These are phyloP conservation scores for Eilema griseolum DNA, from an alignment of 2,888 invertebrate species.

Conservation along the genomic window DNA sequence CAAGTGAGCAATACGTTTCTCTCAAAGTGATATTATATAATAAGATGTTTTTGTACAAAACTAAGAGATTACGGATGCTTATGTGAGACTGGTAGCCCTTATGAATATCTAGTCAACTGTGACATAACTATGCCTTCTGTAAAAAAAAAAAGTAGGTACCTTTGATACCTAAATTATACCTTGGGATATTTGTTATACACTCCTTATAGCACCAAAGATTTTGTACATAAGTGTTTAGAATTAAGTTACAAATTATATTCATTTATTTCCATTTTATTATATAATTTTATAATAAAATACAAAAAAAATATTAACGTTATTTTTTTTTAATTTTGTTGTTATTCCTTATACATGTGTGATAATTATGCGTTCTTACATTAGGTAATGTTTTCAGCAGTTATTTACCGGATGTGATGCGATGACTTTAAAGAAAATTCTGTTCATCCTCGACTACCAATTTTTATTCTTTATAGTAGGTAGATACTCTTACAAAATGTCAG, in stretches of 20 bases:
- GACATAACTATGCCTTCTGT: conserved; percentile 61
- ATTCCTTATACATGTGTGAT: neutral
- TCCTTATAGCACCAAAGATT: conserved; percentile 78
- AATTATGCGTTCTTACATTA: neutral
- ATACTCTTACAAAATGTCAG: too few relatives aligned
- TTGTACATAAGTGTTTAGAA: conserved; percentile 79
- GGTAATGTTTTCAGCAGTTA: neutral
- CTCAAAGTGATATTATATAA: conserved; percentile 81
- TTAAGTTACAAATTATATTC: conserved; percentile 74
- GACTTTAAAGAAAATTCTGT: too few relatives aligned
- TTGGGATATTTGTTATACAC: conserved; percentile 59
- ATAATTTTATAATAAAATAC: conserved; percentile 78
- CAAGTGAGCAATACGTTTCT: conserved; percentile 88
- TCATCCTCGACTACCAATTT: too few relatives aligned
- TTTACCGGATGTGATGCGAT: neutral
- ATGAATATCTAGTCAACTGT: conserved; percentile 71
- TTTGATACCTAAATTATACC: conserved; percentile 41
- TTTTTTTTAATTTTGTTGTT: neutral
- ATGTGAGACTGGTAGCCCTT: conserved; percentile 71
- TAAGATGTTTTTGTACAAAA: conserved; percentile 82
- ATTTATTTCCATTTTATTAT: conserved; percentile 83
- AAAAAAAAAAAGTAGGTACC: conserved; percentile 42
- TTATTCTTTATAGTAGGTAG: too few relatives aligned
- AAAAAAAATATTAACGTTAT: neutral
- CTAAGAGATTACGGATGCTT: conserved; percentile 76